Conservation (phyloP, 2,797 vertebrate species). For the Hydrolagus colliei region DNA sequence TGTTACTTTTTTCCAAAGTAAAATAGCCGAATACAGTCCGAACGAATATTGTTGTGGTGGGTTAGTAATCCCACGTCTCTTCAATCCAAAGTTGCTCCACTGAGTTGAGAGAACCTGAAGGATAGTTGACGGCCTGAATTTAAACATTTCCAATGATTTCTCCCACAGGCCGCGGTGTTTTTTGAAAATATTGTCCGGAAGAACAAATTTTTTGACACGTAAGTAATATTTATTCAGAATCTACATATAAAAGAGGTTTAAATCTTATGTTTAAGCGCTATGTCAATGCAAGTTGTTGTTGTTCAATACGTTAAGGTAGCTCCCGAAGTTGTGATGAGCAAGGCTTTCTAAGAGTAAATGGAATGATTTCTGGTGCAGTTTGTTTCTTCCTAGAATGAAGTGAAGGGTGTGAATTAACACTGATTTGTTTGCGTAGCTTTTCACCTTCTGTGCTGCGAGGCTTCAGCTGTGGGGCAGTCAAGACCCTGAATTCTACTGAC, state of each 20-base stretch:
- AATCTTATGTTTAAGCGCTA: too few species aligned
- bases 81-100: background rate
- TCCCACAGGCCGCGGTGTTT: constrained; percentile 20
- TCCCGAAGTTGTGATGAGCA: background rate
- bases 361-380: too few species aligned
- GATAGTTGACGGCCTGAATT: too few species aligned
- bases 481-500: constrained; percentile 8
- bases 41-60: background rate
- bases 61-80: too few species aligned
- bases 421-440: constrained; percentile 28
- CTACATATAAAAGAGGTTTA: too few species aligned
- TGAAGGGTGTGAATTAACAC: background rate
- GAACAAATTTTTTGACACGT: background rate
- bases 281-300: too few species aligned
- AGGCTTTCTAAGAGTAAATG: background rate
- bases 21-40: background rate
- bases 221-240: background rate
- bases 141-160: background rate
- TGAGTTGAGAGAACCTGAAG: too few species aligned
- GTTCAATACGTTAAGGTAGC: background rate
- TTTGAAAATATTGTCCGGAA: background rate
- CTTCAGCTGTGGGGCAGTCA: constrained; percentile 38
- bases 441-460: constrained; percentile 37
- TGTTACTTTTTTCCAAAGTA: background rate
- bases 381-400: background rate